A percentile compares a stretch with the other conserved stretches of the same genome.
These are phyloP conservation scores for Oreonectes daqikongensis DNA, from an alignment of 2,797 vertebrate species.

Conservation along the genomic window DNA sequence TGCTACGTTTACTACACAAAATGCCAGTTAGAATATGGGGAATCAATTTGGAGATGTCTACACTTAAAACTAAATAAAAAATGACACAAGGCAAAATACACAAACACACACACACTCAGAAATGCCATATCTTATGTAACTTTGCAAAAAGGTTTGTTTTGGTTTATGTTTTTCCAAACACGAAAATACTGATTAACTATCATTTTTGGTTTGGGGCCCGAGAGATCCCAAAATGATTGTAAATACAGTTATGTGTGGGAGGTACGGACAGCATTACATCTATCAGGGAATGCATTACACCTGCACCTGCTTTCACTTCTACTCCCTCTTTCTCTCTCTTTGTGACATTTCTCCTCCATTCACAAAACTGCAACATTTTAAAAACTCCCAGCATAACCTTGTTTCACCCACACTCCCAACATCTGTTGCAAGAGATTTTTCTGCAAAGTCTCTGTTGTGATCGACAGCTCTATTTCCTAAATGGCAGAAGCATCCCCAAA, in stretches of 20 bases:
- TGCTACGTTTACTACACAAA: not conserved
- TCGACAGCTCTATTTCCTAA: conserved; percentile 22
- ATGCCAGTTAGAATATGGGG: no score
- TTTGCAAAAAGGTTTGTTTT: not conserved
- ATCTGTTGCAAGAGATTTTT: not conserved
- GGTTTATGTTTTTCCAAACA: not conserved
- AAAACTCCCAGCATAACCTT: not conserved
- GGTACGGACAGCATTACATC: conserved; percentile 22
- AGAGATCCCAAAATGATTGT: not conserved
- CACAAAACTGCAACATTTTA: not conserved
- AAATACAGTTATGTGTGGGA: conserved; percentile 7
- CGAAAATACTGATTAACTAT: not conserved
- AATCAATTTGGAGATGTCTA: no score
- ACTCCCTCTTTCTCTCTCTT: conserved; percentile 7
- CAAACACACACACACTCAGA: no score
- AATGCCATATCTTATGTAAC: not conserved
- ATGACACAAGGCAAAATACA: not conserved
- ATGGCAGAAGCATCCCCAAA: conserved; percentile 2
- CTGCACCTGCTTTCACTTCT: conserved; percentile 14
- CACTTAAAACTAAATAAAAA: not conserved
- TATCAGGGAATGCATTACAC: conserved; percentile 34
- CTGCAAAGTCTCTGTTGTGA: not conserved
- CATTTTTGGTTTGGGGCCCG: not conserved
- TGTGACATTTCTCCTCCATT: not conserved
- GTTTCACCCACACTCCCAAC: conserved; percentile 3